Conservation (phyloP, 2,888 invertebrate species). For the Lycia hirtaria region DNA sequence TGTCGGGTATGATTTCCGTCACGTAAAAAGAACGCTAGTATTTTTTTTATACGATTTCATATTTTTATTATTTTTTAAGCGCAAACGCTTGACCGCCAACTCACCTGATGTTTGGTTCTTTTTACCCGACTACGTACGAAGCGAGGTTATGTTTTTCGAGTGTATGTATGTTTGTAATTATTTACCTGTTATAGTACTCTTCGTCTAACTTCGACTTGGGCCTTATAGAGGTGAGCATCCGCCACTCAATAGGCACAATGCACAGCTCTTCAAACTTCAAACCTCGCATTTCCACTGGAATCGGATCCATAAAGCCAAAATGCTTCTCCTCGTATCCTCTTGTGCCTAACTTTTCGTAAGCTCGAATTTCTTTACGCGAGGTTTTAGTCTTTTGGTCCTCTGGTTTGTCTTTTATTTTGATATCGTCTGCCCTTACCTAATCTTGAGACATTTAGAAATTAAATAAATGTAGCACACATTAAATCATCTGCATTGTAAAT, state of each 20-base stretch:
- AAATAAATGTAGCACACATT: constrained; percentile 8
- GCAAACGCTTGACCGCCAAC: no score
- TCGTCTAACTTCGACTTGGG: constrained; percentile 94
- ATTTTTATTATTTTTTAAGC: no score
- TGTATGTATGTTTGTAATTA: neutral
- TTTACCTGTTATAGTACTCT: constrained; percentile 92
- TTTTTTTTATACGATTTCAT: no score
- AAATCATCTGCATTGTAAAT: constrained; percentile 25
- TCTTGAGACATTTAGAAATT: constrained; percentile 32
- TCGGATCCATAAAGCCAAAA: constrained; percentile 88
- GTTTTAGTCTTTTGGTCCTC: constrained; percentile 91
- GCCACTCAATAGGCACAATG: constrained; percentile 95
- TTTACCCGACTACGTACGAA: no score
- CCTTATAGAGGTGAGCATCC: constrained; percentile 94
- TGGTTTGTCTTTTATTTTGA: constrained; percentile 89
- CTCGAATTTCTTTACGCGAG: constrained; percentile 89
- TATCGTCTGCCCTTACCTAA: constrained; percentile 90
- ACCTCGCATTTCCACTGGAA: constrained; percentile 92
- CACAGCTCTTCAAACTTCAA: constrained; percentile 92
- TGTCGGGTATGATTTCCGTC: no score
- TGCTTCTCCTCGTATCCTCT: constrained; percentile 86
- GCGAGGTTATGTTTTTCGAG: neutral
- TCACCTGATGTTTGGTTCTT: no score
- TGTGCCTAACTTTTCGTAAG: constrained; percentile 86
- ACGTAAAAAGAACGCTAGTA: no score